A percentile compares a stretch with the other conserved stretches of the same genome.
Conservation (phyloP, 2,888 invertebrate genomes). For the Apamea epomidion region DNA sequence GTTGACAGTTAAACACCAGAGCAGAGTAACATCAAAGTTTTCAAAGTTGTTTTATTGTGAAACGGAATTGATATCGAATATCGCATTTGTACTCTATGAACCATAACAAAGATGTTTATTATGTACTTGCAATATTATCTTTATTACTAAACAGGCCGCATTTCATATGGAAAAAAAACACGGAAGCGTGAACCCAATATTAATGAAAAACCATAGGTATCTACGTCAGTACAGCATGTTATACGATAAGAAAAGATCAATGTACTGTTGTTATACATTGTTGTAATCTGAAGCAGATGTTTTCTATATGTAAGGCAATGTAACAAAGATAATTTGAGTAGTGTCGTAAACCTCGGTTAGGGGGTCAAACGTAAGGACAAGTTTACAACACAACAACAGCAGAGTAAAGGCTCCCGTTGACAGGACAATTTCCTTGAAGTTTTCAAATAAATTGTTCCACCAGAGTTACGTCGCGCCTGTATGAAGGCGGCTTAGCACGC, state of each 20-base stretch:
- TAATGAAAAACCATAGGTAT: constrained; percentile 46
- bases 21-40: neutral
- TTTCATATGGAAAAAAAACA: constrained; percentile 22
- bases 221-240: constrained; percentile 26
- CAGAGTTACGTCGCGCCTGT: neutral
- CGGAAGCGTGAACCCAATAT: constrained; percentile 41
- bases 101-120: constrained; percentile 9
- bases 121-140: constrained; percentile 25
- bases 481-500: neutral
- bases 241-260: constrained; percentile 63
- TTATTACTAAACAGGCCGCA: constrained; percentile 18
- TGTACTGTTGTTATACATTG: constrained; percentile 62
- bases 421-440: neutral
- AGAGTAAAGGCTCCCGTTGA: neutral
- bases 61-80: constrained; percentile 22
- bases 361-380: constrained; percentile 56
- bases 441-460: neutral
- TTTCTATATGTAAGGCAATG: constrained; percentile 36
- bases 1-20: constrained; percentile 17
- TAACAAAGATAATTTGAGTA: constrained; percentile 39
- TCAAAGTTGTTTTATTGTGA: constrained; percentile 2
- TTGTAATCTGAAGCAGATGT: constrained; percentile 54
- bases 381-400: constrained; percentile 41
- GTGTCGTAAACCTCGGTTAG: constrained; percentile 36
- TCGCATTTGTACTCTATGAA: neutral